Evolutionary conservation across 92 coral and sea anemone species (phyloP).

Genomic region (Micromussa lordhowensis): DNA sequence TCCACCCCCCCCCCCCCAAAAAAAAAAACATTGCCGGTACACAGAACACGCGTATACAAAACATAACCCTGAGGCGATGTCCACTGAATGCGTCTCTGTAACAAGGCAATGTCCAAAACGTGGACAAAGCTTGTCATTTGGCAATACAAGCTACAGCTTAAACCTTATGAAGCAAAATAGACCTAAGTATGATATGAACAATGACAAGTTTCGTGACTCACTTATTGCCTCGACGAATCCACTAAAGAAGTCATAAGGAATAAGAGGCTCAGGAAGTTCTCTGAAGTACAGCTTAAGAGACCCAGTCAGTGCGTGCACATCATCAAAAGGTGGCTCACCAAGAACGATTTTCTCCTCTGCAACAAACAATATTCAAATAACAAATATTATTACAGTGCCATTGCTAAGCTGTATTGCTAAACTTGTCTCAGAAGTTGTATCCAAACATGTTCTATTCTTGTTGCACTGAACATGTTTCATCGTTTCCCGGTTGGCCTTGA

Average conservation of each 20-base stretch:
- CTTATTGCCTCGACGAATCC: conserved; percentile 95
- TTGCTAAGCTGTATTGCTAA: too few species aligned
- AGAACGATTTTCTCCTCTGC: conserved; percentile 85
- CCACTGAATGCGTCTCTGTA: background rate
- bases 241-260: conserved; percentile 91
- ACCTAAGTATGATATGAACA: background rate
- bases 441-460: too few species aligned
- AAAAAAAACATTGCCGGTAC: too few species aligned
- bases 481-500: too few species aligned
- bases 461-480: too few species aligned
- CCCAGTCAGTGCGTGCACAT: conserved; percentile 94
- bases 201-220: conserved; percentile 52
- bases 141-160: background rate
- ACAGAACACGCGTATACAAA: too few species aligned
- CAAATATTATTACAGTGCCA: background rate
- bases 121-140: background rate
- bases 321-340: conserved; percentile 95
- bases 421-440: too few species aligned
- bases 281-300: conserved; percentile 94
- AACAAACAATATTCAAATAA: background rate
- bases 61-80: background rate
- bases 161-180: background rate
- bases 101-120: background rate
- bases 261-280: conserved; percentile 96
- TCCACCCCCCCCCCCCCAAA: too few species aligned